These are phyloP conservation scores for Drosophila gaucha DNA, from an alignment of 2,888 invertebrate genomes.

Conservation along the genomic window DNA sequence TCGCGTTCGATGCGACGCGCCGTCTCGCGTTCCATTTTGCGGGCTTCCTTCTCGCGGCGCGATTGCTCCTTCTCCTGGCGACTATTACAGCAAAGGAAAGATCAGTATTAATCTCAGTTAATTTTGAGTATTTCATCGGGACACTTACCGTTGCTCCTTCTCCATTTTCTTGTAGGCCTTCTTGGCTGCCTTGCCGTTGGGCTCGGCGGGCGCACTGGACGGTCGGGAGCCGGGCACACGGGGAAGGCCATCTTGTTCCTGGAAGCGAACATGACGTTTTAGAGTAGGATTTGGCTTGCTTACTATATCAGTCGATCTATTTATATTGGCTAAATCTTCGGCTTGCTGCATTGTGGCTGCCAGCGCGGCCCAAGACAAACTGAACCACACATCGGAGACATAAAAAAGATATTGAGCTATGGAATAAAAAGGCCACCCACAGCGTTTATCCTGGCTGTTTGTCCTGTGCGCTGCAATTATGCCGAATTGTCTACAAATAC, in stretches of 20 bases:
- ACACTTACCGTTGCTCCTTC: constrained; percentile 83
- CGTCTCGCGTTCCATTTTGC: constrained; percentile 84
- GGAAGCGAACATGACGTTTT: constrained; percentile 75
- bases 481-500: constrained; percentile 78
- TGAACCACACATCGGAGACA: constrained; percentile 21
- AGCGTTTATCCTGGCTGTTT: constrained; percentile 40
- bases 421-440: constrained; percentile 2
- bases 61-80: constrained; percentile 84
- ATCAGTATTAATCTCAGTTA: not conserved
- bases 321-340: constrained; percentile 17
- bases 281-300: constrained; percentile 38
- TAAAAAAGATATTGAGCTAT: not conserved
- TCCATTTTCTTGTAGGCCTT: constrained; percentile 84
- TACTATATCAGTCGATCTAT: not conserved
- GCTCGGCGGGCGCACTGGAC: constrained; percentile 84
- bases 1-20: constrained; percentile 84
- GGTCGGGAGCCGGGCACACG: constrained; percentile 82
- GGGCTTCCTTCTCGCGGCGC: constrained; percentile 84
- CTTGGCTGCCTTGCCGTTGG: constrained; percentile 84
- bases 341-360: constrained; percentile 59
- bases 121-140: not conserved
- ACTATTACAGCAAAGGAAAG: constrained; percentile 39
- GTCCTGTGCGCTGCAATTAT: constrained; percentile 62
- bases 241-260: constrained; percentile 83
- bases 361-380: constrained; percentile 42